These are phyloP conservation scores for Crypturellus tataupa DNA, from an alignment of 2,797 vertebrate genomes.

Conservation along the genomic window DNA sequence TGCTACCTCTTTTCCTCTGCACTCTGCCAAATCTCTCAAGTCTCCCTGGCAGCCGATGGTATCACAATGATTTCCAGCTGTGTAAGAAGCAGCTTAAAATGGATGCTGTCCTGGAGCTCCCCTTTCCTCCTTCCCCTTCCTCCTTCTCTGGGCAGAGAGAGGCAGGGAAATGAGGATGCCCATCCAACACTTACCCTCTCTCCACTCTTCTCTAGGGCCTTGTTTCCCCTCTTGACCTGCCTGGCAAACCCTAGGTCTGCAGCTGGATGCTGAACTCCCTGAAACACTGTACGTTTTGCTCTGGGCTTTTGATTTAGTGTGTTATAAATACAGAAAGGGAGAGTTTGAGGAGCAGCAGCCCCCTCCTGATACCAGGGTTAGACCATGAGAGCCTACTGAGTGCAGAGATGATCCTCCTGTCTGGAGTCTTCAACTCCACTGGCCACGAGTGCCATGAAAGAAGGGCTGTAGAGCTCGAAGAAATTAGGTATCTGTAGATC, in stretches of 20 bases:
- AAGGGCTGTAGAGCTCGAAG: background rate
- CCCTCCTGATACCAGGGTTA: accelerated
- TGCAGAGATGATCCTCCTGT: background rate
- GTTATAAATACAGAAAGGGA: background rate
- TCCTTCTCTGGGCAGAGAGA: background rate
- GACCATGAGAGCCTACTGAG: background rate
- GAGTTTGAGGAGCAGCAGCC: background rate
- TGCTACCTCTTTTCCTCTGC: constrained; percentile 11
- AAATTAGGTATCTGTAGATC: background rate
- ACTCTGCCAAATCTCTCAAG: constrained; percentile 28
- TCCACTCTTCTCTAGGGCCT: background rate
- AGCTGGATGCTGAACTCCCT: background rate
- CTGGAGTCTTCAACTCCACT: background rate
- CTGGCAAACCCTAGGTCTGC: background rate
- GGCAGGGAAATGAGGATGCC: background rate
- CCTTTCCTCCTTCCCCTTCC: background rate
- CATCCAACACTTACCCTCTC: accelerated
- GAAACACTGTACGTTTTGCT: background rate
- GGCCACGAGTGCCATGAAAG: accelerated
- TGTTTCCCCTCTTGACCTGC: background rate
- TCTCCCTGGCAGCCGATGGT: constrained; percentile 28
- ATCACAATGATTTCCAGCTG: constrained; percentile 56
- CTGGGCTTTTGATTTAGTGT: background rate
- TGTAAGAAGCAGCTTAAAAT: constrained; percentile 29
- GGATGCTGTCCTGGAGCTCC: background rate